Conservation (phyloP, 2,797 vertebrate genomes). For the Epinephelus coioides region DNA sequence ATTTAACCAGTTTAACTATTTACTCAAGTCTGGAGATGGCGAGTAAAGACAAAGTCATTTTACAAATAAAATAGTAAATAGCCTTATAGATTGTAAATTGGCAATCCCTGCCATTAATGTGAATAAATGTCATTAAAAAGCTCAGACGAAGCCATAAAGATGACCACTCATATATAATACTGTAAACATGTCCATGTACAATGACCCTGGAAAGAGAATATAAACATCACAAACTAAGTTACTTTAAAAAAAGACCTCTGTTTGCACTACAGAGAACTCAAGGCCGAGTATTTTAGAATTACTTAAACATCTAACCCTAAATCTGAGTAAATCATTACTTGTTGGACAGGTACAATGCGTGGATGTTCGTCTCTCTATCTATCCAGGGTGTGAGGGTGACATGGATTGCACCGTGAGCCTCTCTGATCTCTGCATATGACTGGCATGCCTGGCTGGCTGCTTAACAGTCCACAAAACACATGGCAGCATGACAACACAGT, state of each 20-base stretch:
- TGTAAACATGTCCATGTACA: not conserved
- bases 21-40: not conserved
- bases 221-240: not conserved
- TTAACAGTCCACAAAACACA: conserved; percentile 68
- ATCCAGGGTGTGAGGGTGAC: conserved; percentile 54
- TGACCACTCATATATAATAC: not conserved
- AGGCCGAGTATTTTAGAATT: not conserved
- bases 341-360: conserved; percentile 51
- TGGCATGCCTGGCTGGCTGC: conserved; percentile 57
- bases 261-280: not conserved
- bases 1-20: too few relatives aligned
- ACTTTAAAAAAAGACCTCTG: not conserved
- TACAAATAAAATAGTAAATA: too few relatives aligned
- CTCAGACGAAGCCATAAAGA: not conserved
- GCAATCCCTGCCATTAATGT: not conserved
- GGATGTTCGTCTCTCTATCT: conserved; percentile 44
- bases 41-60: not conserved
- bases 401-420: conserved; percentile 65
- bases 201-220: not conserved
- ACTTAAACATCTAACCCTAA: not conserved
- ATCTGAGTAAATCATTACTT: conserved; percentile 51
- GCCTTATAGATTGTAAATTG: not conserved
- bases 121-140: not conserved
- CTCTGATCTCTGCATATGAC: conserved; percentile 71
- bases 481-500: conserved; percentile 67